These are phyloP conservation scores for Troilus luridus DNA, from an alignment of 2,888 invertebrate species.

Conservation along the genomic window DNA sequence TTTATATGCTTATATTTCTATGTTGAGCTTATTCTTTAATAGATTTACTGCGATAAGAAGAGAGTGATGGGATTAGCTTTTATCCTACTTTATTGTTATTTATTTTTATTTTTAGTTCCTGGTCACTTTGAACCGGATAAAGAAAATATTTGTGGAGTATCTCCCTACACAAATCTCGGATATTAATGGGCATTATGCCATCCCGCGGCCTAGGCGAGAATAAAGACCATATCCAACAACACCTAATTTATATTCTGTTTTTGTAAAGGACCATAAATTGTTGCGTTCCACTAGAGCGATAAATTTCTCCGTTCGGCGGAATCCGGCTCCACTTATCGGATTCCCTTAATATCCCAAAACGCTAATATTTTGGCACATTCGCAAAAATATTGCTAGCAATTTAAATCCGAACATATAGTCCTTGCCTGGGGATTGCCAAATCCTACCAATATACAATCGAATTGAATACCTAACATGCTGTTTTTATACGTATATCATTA, in stretches of 20 bases:
- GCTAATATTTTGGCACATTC: slow-evolving; percentile 7
- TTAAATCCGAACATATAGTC: not conserved
- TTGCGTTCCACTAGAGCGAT: not conserved
- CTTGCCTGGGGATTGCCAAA: not conserved
- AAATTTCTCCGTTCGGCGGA: not conserved
- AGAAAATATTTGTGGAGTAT: not conserved
- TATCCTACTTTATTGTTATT: not conserved
- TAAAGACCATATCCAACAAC: slow-evolving; percentile 8
- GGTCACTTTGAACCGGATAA: not conserved
- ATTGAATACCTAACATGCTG: not conserved
- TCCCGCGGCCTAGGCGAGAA: not conserved
- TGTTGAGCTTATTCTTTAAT: too few relatives aligned
- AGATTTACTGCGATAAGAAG: too few relatives aligned
- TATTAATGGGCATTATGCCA: slow-evolving; percentile 9
- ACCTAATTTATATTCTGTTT: slow-evolving; percentile 13
- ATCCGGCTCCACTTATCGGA: not conserved
- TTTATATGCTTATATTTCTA: too few relatives aligned
- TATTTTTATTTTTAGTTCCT: not conserved
- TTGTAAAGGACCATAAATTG: slow-evolving; percentile 3
- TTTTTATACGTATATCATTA: not conserved
- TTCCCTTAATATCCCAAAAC: not conserved
- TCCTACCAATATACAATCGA: not conserved
- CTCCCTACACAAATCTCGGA: not conserved
- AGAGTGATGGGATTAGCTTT: not conserved
- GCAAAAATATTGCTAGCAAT: not conserved